Evolutionary conservation across 2,888 invertebrate genomes (phyloP), one percentile per base, ranked within the genome.

Genomic region (Tiphia femorata): DNA sequence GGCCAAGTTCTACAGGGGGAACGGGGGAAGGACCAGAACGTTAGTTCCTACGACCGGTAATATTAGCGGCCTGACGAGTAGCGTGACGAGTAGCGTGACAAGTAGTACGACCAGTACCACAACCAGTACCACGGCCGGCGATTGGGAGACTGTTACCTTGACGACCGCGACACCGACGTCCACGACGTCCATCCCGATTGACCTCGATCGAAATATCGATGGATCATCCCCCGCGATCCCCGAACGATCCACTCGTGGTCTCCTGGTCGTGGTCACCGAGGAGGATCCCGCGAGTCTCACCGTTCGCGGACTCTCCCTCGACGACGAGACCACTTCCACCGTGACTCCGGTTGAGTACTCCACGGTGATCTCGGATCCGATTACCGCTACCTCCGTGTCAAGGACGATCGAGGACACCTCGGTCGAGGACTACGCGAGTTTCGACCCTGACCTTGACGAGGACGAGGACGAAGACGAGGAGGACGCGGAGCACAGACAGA

Each of bases 281-380:
- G 64, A 67, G 14, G 61, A 64, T 0, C 8, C 50, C 16, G 47
- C 67, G 54, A 60, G 14, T 44, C 17, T 58, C 56, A n/a, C n/a
- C n/a, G n/a, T n/a, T n/a, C n/a, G n/a, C n/a, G n/a, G 30, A 53
- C 33, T 2, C 23, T 19, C 17, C 16, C 6, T 14, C 27, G 42
- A 42, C 16, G 7, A 29, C 53, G 62, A 64, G n/a, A n/a, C n/a
- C n/a, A 40, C 47, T 44, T 49, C 48, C 1, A 42, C 44, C 2
- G 48, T 49, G 23, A 17, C 30, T 20, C 43, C 53, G 44, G 37
- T 16, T 44, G 63, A 58, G 29, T 19, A 21, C 41, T 29, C 25
- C 29, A 23, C 16, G n/a, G 42, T 52, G n/a, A 21, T n/a, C n/a
- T n/a, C n/a, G n/a, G n/a, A n/a, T n/a, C n/a, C n/a, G n/a, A n/a